These are phyloP conservation scores for Leptopilina clavipes DNA, from an alignment of 1,140 invertebrate species.

Conservation along the genomic window DNA sequence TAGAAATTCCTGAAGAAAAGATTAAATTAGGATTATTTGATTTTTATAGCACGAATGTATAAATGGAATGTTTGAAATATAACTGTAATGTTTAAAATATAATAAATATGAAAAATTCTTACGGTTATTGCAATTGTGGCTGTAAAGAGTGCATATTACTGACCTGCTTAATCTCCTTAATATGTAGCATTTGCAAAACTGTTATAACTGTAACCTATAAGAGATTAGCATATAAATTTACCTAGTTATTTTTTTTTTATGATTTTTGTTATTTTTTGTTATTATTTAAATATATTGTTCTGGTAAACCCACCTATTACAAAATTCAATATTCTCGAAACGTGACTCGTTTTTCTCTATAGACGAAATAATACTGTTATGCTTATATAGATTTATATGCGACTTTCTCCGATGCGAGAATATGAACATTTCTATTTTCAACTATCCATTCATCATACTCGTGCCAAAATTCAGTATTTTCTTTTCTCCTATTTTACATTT, in stretches of 20 bases:
- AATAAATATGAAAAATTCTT: constrained; percentile 5
- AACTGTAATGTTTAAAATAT: constrained; percentile 8
- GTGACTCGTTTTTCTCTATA: not conserved
- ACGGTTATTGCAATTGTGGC: constrained; percentile 27
- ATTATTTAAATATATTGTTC: not conserved
- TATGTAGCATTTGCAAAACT: constrained; percentile 29
- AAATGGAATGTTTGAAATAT: constrained; percentile 25
- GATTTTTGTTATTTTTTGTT: too few species aligned
- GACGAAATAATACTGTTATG: not conserved
- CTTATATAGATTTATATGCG: not conserved
- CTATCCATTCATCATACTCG: not conserved
- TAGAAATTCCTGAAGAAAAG: not conserved
- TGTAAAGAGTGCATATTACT: constrained; percentile 33
- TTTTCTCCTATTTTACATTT: too few species aligned
- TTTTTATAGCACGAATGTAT: not conserved
- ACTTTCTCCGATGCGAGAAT: not conserved
- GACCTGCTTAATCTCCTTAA: constrained; percentile 20
- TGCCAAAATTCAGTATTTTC: not conserved
- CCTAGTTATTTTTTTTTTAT: not conserved
- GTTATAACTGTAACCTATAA: constrained; percentile 24
- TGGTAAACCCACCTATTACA: not conserved
- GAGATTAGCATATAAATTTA: constrained; percentile 30
- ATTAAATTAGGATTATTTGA: constrained; percentile 21
- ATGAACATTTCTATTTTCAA: not conserved
- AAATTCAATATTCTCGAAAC: constrained; percentile 10